Evolutionary conservation across 2,888 invertebrate species (phyloP), one percentile per base, ranked within the genome.

Genomic region (Dascillus cervinus): DNA sequence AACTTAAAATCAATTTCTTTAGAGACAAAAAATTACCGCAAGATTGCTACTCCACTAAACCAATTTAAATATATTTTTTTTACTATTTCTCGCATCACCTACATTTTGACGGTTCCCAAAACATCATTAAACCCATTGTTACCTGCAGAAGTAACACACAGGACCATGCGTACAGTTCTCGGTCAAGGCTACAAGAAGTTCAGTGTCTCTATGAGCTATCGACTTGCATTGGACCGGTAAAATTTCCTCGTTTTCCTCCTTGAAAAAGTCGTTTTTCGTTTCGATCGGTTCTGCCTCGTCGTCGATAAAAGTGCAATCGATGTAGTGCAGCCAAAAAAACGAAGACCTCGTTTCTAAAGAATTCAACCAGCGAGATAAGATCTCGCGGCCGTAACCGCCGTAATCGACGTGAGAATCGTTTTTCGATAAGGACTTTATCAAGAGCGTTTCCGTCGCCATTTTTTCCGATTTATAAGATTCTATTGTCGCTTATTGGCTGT

Each of bases 141-240:
- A 66, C 66, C 66, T 66, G 65, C 66, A 66, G 49, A 66, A 66
- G 44, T 64, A 65, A 48, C 66, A 66, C 34, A 65, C 62, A 11
- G 64, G 59, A 34, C 62, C 64, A 34, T 62, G 53, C 3, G 60
- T 55, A 41, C 65, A 65, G 47, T 65, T 64, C 47, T 64, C 64
- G 26, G 58, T 55, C 32, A 66, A 47, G 26, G 65, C 66, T 26
- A 61, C 51, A 30, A 66, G 50, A 28, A 66, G 50, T 46, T 65
- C 64, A 4, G 63, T 56, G 40, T 66, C 66, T 33, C 64, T 42
- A 41, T 66, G 66, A 11, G 66, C 66, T 17, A 66, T 65, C 34
- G 65, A 65, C 39, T 56, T 56, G 39, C 66, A 66, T 11, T 58
- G 47, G 9, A 49, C 44, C n/a, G 35, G 39, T 25, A 17, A 4